Evolutionary conservation across 2,888 invertebrate species (phyloP), one percentile per base, ranked within the genome.

Genomic region (Acronicta psi): DNA sequence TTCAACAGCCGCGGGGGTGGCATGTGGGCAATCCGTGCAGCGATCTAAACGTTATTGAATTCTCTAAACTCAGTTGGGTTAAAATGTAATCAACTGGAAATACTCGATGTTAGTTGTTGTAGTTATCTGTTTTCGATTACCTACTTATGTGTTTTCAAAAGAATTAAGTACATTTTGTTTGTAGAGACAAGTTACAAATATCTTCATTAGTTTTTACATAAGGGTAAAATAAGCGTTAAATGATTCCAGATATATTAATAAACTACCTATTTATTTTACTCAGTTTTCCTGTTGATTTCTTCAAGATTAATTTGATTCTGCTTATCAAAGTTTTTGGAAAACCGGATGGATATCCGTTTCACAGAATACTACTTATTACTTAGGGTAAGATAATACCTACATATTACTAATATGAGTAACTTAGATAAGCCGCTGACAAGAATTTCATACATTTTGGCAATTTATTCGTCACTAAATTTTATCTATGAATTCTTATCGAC

Each of bases 11-110:
- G 69, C 67, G 55, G 68, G 80, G 79, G 59, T 65, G 62, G 29
- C 29, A 29, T 51, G 69, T 69, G 59, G 68, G 77, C 74, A 80
- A 85, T 86, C 81, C 77, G 67, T 59, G 64, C 63, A 71, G 69
- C 81, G 81, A 86, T 85, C 85, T 81, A 69, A 83, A 73, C 63
- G 66, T 82, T 83, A 86, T 86, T 85, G 85, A 86, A 84, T 84
- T 78, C 76, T 63, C 69, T 71, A 75, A 70, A 61, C 64, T 58
- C 52, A 74, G 85, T 75, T 69, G 71, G 80, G 85, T 83, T 80
- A 80, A 71, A 83, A 82, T 81, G 80, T 79, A 81, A 82, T 55
- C 59, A 59, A 77, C 75, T 75, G 73, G 65, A 69, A 70, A 74
- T 70, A 53, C 23, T 55, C 41, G 44, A 55, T 50, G 34, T 60